A percentile compares a stretch with the other conserved stretches of the same genome.
These are phyloP conservation scores for Hydrotaea cyrtoneurina DNA, from an alignment of 2,888 invertebrate species.

Conservation along the genomic window DNA sequence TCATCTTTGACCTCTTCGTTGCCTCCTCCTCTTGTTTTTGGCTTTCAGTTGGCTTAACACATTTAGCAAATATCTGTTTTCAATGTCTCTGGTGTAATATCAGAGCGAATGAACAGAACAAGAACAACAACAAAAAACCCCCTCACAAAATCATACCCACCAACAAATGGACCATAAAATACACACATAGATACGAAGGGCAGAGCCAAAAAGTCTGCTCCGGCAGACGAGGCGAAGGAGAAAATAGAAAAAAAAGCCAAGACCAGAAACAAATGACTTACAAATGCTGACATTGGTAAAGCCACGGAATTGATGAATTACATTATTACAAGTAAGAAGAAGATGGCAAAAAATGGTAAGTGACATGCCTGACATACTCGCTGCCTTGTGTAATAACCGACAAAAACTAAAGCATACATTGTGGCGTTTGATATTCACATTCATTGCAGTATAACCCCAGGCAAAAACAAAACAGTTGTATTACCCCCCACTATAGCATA, in stretches of 20 bases:
- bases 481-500: neutral
- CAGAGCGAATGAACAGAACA: neutral
- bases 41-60: neutral
- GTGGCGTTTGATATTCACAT: neutral
- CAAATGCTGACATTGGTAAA: neutral
- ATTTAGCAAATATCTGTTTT: conserved; percentile 4
- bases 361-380: neutral
- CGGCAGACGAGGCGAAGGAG: neutral
- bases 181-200: neutral
- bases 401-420: neutral
- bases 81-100: neutral
- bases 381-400: no score
- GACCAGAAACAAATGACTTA: neutral
- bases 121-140: neutral
- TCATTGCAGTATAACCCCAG: neutral
- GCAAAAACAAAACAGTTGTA: neutral
- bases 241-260: no score
- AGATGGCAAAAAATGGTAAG: no score
- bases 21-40: neutral
- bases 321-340: neutral
- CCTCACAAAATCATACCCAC: neutral
- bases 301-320: conserved; percentile 6
- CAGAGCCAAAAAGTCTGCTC: neutral
- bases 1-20: neutral
- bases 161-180: neutral